A percentile compares a stretch with the other conserved stretches of the same genome.
Conservation (phyloP, 2,113 vertebrate species). For the Lamprologus callipterus region DNA sequence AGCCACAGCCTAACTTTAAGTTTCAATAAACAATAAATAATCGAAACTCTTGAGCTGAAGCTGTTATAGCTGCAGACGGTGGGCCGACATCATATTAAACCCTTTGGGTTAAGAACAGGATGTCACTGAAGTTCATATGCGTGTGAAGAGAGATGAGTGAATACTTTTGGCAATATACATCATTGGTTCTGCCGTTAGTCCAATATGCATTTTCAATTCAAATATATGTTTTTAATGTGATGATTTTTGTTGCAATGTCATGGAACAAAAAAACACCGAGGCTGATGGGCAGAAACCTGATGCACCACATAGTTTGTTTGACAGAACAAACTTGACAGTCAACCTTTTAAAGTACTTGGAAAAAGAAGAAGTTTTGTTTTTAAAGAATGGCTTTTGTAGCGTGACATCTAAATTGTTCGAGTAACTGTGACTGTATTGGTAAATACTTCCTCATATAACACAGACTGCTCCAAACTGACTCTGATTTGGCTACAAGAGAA, state of each 20-base stretch:
- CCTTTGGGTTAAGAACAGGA: background rate
- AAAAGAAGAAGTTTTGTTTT: background rate
- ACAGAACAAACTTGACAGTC: background rate
- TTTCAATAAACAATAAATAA: background rate
- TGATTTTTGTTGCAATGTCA: background rate
- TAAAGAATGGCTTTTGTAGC: background rate
- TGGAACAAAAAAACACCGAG: background rate
- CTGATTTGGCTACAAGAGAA: background rate
- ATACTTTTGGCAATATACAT: background rate
- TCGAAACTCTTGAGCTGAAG: background rate
- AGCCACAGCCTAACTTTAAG: background rate
- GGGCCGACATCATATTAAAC: background rate
- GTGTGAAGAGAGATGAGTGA: background rate
- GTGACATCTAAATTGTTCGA: background rate
- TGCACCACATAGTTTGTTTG: background rate
- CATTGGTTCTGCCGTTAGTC: background rate
- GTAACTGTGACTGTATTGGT: background rate
- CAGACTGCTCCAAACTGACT: background rate
- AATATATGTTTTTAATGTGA: background rate
- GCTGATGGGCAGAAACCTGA: background rate
- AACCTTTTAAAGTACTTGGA: background rate
- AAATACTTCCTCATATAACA: background rate
- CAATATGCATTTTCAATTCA: background rate
- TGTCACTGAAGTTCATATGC: background rate
- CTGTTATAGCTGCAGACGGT: background rate